phyloP scores from a whole-genome alignment of 2,113 vertebrate species.

The Globicephala melas region DNA sequence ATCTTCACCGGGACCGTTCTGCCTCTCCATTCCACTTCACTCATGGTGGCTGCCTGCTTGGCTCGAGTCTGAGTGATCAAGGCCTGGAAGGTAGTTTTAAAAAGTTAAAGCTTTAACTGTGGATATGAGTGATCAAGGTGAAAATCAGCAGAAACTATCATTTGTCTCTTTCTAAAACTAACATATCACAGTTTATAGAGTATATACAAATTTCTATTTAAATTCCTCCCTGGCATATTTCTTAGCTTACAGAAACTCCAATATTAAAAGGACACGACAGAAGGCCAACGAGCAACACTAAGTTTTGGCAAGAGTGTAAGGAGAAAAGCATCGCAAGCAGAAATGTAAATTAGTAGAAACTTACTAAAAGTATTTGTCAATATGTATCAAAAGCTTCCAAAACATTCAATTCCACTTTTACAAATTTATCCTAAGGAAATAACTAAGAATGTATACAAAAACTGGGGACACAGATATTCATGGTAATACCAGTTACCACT shows the following conservation, averaged over 20 bases:
- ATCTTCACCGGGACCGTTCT: slow-evolving; percentile 94
- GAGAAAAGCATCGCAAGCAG: not conserved
- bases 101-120: not conserved
- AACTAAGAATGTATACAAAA: not conserved
- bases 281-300: not conserved
- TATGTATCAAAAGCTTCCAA: not conserved
- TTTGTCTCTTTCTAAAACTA: not conserved
- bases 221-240: not conserved
- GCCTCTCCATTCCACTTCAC: slow-evolving; percentile 97
- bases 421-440: not conserved
- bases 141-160: not conserved
- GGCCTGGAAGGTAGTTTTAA: slow-evolving; percentile 77
- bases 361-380: not conserved
- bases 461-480: not conserved
- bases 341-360: not conserved
- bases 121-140: not conserved
- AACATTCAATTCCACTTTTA: not conserved
- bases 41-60: slow-evolving; percentile 98
- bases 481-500: not conserved
- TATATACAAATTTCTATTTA: not conserved
- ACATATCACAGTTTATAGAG: not conserved
- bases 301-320: not conserved
- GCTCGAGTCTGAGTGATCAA: slow-evolving; percentile 96
- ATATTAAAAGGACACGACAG: not conserved
- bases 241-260: not conserved